A percentile compares a stretch with the other conserved stretches of the same genome.
Evolutionary conservation across 2,113 vertebrate species (phyloP).

Genomic region (Pollimyrus isidori): DNA sequence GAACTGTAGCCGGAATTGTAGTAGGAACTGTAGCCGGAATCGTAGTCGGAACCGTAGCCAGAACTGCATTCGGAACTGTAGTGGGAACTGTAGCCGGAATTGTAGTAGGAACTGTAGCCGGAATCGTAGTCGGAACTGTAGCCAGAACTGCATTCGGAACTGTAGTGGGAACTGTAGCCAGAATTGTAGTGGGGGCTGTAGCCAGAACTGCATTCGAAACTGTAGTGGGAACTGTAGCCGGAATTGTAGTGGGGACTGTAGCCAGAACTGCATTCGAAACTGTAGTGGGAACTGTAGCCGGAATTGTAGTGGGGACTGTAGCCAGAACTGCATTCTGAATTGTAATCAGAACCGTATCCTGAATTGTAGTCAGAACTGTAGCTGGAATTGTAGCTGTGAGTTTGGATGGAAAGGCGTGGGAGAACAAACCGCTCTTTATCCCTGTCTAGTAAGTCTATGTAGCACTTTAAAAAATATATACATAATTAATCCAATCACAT

Average conservation of each 20-base stretch:
- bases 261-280: too few relatives aligned
- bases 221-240: not conserved
- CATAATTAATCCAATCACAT: slow-evolving; percentile 44
- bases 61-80: too few relatives aligned
- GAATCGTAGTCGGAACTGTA: too few relatives aligned
- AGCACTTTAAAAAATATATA: not conserved
- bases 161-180: not conserved
- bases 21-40: too few relatives aligned
- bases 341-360: not conserved
- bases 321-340: too few relatives aligned
- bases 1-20: too few relatives aligned
- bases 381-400: not conserved
- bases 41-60: too few relatives aligned
- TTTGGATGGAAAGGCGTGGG: too few relatives aligned
- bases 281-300: not conserved
- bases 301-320: not conserved
- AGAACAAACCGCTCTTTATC: slow-evolving; percentile 20
- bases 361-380: not conserved
- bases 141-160: too few relatives aligned
- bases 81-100: too few relatives aligned
- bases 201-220: not conserved
- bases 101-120: too few relatives aligned
- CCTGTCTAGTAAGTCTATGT: not conserved
- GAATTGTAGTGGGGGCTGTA: not conserved
- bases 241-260: not conserved